Evolutionary conservation across 2,888 invertebrate species (phyloP).

Genomic region (Sesamia inferens): DNA sequence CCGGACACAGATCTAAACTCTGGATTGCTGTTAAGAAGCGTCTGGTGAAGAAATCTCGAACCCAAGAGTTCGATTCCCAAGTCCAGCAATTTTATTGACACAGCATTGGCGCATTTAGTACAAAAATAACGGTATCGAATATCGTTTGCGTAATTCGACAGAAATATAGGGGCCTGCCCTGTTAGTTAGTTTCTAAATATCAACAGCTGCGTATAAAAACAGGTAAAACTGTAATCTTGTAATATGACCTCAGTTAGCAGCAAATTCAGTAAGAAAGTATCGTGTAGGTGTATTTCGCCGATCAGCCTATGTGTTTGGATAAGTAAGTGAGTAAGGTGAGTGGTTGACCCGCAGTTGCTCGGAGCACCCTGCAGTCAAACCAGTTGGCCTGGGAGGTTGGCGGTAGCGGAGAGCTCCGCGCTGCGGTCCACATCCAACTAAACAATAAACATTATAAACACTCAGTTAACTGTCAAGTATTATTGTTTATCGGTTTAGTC

Average conservation of each 20-base stretch:
- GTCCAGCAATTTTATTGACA: not conserved
- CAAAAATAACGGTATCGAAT: conserved; percentile 36
- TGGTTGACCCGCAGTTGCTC: conserved; percentile 82
- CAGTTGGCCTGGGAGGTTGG: conserved; percentile 77
- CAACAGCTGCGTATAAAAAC: conserved; percentile 1
- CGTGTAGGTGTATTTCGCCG: conserved; percentile 80
- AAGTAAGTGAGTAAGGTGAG: conserved; percentile 82
- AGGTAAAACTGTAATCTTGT: conserved; percentile 16
- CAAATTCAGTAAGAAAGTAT: conserved; percentile 74
- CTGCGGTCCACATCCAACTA: conserved; percentile 70
- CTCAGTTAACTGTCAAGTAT: conserved; percentile 47
- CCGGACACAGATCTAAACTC: not conserved
- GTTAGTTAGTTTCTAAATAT: conserved; percentile 8
- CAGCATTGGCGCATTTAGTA: conserved; percentile 12
- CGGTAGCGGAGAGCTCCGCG: conserved; percentile 64
- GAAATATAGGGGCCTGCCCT: not conserved
- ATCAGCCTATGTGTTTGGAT: conserved; percentile 84
- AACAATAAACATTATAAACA: conserved; percentile 73
- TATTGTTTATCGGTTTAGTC: conserved; percentile 18
- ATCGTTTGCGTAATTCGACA: conserved; percentile 39
- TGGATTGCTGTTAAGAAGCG: not conserved
- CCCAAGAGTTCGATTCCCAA: not conserved
- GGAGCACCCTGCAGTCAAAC: conserved; percentile 80
- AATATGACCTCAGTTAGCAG: conserved; percentile 66
- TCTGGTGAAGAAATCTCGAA: not conserved